These are phyloP conservation scores for Peromyscus aztecus DNA, from an alignment of 2,797 vertebrate genomes.

Conservation along the genomic window DNA sequence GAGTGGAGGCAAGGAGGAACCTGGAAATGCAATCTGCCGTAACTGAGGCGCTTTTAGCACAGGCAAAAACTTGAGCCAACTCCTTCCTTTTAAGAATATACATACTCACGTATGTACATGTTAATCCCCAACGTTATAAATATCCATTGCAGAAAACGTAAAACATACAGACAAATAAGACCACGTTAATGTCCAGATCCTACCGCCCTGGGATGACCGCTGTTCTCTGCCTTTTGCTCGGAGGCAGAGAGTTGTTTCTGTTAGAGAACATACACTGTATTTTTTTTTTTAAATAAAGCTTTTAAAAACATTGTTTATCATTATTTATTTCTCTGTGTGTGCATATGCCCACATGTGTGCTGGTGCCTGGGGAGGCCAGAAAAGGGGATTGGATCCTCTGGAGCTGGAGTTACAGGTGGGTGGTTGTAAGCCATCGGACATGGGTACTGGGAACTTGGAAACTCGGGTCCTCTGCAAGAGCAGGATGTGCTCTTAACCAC, in stretches of 20 bases:
- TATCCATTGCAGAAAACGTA: not conserved
- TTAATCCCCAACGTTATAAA: not conserved
- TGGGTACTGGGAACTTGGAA: not conserved
- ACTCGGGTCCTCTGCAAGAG: not conserved
- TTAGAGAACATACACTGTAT: not conserved
- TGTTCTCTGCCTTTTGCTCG: not conserved
- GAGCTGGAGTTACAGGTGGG: not conserved
- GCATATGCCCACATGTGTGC: not conserved
- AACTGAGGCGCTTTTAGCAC: not conserved
- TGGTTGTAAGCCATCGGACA: not conserved
- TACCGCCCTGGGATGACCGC: too few species aligned
- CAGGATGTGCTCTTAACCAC: not conserved
- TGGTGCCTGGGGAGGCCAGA: not conserved
- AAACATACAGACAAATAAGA: not conserved
- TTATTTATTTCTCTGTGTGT: not conserved
- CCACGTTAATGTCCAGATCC: not conserved
- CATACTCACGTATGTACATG: not conserved
- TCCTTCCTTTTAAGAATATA: constrained; percentile 2
- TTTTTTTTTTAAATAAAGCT: not conserved
- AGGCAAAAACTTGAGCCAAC: not conserved
- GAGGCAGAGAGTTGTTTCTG: not conserved
- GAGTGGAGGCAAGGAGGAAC: not conserved
- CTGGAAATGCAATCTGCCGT: not conserved
- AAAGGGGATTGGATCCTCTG: not conserved
- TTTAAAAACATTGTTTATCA: not conserved